Percentiles rank a stretch among this genome's conserved stretches.
These are phyloP conservation scores for Clupea harengus DNA, from an alignment of 2,113 vertebrate genomes.

Conservation along the genomic window DNA sequence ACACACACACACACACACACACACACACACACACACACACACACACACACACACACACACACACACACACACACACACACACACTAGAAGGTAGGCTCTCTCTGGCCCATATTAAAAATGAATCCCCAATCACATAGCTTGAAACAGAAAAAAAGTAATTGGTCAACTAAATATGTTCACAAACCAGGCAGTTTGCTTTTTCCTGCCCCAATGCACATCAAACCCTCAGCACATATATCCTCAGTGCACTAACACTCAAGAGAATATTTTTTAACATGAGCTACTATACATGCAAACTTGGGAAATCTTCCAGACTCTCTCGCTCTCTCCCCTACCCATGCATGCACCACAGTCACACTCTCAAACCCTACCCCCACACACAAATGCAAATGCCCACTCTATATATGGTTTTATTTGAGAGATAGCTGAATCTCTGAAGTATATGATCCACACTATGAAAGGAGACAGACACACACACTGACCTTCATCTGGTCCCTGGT, in stretches of 20 bases:
- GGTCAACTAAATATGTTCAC: not conserved
- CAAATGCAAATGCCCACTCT: not conserved
- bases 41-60: not conserved
- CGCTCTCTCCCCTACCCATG: not conserved
- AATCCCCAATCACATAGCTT: not conserved
- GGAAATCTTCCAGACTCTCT: not conserved
- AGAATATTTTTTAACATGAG: not conserved
- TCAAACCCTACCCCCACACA: not conserved
- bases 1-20: not conserved
- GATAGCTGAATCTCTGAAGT: not conserved
- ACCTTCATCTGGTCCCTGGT: slow-evolving; percentile 6
- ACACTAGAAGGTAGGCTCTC: not conserved
- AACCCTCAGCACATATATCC: not conserved
- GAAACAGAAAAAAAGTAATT: not conserved
- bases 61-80: not conserved
- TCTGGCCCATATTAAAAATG: not conserved
- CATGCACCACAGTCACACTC: not conserved
- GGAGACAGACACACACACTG: slow-evolving; percentile 5
- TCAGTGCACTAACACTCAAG: not conserved
- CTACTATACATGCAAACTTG: not conserved
- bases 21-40: not conserved
- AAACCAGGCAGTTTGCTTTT: not conserved
- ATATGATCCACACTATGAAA: not conserved
- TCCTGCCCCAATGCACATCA: not conserved
- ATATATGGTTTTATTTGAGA: not conserved